Evolutionary conservation across 2,888 invertebrate genomes (phyloP).

Genomic region (Hemicrepidius hirtus): DNA sequence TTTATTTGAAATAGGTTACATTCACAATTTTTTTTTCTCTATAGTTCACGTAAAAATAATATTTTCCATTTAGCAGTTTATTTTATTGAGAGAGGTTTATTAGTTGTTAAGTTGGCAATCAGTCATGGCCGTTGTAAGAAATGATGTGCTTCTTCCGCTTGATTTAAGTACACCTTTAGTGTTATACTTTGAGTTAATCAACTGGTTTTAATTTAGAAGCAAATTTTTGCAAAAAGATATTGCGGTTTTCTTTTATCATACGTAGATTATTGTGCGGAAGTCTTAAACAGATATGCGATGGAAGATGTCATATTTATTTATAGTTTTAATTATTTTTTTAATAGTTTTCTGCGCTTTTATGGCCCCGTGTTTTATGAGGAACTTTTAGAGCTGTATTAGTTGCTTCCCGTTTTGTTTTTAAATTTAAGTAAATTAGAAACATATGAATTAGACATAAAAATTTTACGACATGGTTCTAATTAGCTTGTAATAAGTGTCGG

Average conservation of each 20-base stretch:
- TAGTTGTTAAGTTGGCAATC: constrained; percentile 32
- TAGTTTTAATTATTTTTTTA: constrained; percentile 25
- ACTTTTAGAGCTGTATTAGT: constrained; percentile 4
- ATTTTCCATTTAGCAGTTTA: neutral
- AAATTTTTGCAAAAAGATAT: neutral
- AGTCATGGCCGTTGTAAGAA: constrained; percentile 25
- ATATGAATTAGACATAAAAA: constrained; percentile 15
- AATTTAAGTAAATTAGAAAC: constrained; percentile 16
- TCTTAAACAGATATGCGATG: neutral
- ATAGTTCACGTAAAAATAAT: neutral
- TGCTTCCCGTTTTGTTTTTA: constrained; percentile 33
- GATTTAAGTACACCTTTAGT: constrained; percentile 16
- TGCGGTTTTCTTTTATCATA: neutral
- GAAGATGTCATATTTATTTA: constrained; percentile 25
- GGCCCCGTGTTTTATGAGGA: constrained; percentile 18
- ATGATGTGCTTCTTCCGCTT: constrained; percentile 19
- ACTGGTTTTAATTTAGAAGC: neutral
- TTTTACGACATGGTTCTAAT: constrained; percentile 24
- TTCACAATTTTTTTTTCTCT: neutral
- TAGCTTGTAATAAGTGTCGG: neutral
- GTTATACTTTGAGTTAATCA: neutral
- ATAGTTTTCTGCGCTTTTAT: constrained; percentile 1
- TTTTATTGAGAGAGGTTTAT: constrained; percentile 18
- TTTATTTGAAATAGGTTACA: too few relatives aligned
- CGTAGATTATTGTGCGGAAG: neutral